Conservation (phyloP, 2,888 invertebrate genomes). For the Crematogaster levior region DNA sequence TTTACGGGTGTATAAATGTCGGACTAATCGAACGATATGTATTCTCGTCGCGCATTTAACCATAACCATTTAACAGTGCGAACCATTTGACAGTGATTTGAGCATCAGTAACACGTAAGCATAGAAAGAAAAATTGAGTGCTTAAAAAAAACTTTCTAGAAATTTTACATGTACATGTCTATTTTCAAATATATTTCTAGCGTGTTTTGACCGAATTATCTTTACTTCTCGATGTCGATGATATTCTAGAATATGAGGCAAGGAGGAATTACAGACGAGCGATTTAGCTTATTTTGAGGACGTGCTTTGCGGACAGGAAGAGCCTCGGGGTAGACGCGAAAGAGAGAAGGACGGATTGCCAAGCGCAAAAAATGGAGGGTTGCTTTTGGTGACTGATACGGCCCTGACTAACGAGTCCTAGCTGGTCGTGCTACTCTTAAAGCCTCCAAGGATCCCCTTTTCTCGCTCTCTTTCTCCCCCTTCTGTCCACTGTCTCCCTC, state of each 20-base stretch:
- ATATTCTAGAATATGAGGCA: constrained; percentile 45
- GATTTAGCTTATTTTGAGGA: constrained; percentile 82
- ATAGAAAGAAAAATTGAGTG: background rate
- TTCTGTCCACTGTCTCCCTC: constrained; percentile 59
- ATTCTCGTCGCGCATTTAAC: background rate
- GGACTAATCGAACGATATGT: background rate
- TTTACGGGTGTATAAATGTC: constrained; percentile 3
- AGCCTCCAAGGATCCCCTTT: constrained; percentile 75
- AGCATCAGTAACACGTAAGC: background rate
- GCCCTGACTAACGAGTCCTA: constrained; percentile 71
- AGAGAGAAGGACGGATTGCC: constrained; percentile 54
- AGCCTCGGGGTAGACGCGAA: constrained; percentile 32
- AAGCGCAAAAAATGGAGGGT: constrained; percentile 74
- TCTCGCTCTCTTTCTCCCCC: constrained; percentile 22
- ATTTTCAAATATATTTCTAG: background rate
- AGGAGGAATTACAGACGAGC: constrained; percentile 76
- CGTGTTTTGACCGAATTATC: background rate
- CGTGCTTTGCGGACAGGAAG: constrained; percentile 54
- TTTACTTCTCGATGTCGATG: background rate
- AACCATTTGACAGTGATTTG: no score
- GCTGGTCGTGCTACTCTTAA: constrained; percentile 73
- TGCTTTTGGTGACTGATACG: constrained; percentile 84
- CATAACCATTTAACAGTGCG: no score
- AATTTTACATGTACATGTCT: background rate
- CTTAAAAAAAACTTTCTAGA: background rate